Conservation (phyloP, 2,797 vertebrate genomes). For the Lithobates pipiens region DNA sequence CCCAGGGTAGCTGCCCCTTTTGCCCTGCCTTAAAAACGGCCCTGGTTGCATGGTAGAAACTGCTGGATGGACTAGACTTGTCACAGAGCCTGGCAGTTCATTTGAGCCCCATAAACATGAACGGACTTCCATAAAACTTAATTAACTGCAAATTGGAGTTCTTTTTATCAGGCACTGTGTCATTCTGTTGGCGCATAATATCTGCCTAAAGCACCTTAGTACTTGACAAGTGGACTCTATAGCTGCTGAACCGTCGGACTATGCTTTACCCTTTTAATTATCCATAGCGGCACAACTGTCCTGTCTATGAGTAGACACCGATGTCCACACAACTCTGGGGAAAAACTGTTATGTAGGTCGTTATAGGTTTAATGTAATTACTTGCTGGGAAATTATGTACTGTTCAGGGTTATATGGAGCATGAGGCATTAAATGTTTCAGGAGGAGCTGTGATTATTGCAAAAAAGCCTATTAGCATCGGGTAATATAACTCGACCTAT, state of each 20-base stretch:
- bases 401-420: background rate
- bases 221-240: conserved; percentile 16
- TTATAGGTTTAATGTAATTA: conserved; percentile 23
- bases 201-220: conserved; percentile 20
- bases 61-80: conserved; percentile 19
- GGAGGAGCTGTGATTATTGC: conserved; percentile 4
- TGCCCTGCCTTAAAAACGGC: too few species aligned
- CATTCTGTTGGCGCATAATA: conserved; percentile 4
- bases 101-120: conserved; percentile 40
- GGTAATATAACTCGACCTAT: too few species aligned
- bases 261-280: conserved; percentile 16
- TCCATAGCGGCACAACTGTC: background rate
- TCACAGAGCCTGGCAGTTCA: conserved; percentile 18
- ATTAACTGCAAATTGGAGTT: conserved; percentile 35
- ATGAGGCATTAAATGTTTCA: conserved; percentile 3
- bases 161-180: conserved; percentile 1
- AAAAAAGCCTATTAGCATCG: too few species aligned
- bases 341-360: background rate
- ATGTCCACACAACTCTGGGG: background rate
- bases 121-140: conserved; percentile 32
- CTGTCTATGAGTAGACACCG: background rate
- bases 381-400: conserved; percentile 1
- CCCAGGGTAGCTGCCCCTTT: too few species aligned
- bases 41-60: background rate
- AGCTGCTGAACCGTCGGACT: conserved; percentile 10